Evolutionary conservation across 1,140 invertebrate genomes (phyloP).

Genomic region (Lethrus apterus): DNA sequence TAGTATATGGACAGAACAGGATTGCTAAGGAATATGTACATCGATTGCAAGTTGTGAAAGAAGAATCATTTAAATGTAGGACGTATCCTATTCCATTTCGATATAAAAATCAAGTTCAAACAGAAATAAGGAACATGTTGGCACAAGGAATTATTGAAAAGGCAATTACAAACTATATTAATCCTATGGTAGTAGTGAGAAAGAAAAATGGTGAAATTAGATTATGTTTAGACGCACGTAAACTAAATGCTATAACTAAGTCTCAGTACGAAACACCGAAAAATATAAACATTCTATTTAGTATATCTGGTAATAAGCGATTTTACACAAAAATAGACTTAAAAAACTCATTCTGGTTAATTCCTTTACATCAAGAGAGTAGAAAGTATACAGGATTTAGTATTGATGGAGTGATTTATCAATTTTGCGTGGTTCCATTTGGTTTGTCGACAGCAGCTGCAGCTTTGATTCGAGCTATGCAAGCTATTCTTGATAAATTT

Average conservation of each 20-base stretch:
- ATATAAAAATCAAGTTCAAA: not conserved
- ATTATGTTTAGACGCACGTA: conserved; percentile 1
- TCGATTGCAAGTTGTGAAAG: not conserved
- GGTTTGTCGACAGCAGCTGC: not conserved
- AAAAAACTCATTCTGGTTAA: conserved; percentile 5
- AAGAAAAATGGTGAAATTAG: not conserved
- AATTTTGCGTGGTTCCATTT: conserved; percentile 4
- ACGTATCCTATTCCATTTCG: conserved; percentile 1
- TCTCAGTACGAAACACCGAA: not conserved
- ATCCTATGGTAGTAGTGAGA: conserved; percentile 1
- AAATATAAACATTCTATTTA: conserved; percentile 5
- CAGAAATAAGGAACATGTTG: not conserved
- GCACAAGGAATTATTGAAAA: conserved; percentile 9
- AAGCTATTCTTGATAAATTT: not conserved
- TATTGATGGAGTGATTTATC: conserved; percentile 5
- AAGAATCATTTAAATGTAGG: not conserved
- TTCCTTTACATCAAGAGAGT: not conserved
- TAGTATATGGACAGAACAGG: too few species aligned
- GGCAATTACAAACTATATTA: conserved; percentile 1
- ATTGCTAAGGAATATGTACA: too few species aligned
- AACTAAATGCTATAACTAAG: conserved; percentile 1
- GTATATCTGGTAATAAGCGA: not conserved
- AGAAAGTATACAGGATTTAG: conserved; percentile 8
- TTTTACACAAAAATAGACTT: not conserved
- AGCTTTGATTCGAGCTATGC: conserved; percentile 1